These are phyloP conservation scores for Octodon degus DNA, from an alignment of 2,113 vertebrate species.

Conservation along the genomic window DNA sequence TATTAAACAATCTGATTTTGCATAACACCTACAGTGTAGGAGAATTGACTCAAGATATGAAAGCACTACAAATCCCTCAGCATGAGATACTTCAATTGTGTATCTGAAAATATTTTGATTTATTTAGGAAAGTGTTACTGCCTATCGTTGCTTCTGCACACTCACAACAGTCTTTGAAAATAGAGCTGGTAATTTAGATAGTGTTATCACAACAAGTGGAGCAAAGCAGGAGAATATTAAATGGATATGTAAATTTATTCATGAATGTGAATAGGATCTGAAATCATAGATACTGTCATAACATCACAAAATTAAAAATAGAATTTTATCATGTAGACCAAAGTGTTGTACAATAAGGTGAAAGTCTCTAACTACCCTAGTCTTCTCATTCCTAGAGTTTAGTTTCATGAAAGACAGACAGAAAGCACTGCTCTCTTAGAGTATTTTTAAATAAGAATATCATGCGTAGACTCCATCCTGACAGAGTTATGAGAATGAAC, in stretches of 20 bases:
- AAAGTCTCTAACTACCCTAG: conserved; percentile 10
- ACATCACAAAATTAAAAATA: conserved; percentile 62
- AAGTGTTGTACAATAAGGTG: conserved; percentile 51
- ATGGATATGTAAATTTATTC: conserved; percentile 68
- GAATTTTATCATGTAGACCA: conserved; percentile 57
- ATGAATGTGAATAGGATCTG: conserved; percentile 73
- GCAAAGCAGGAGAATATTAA: conserved; percentile 73
- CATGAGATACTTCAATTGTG: conserved; percentile 64
- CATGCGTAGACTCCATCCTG: not conserved
- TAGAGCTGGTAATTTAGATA: conserved; percentile 71
- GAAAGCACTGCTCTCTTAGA: not conserved
- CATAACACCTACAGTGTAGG: not conserved
- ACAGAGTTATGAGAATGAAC: not conserved
- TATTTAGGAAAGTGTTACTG: conserved; percentile 63
- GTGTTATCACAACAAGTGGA: conserved; percentile 64
- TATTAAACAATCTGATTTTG: conserved; percentile 63
- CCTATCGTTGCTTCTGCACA: conserved; percentile 66
- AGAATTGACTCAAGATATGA: conserved; percentile 22
- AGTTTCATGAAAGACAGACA: not conserved
- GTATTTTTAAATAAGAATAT: conserved; percentile 8
- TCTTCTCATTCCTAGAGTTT: not conserved
- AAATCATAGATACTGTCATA: conserved; percentile 69
- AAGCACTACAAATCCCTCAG: conserved; percentile 57
- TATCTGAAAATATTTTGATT: conserved; percentile 82
- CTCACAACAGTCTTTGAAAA: conserved; percentile 72